phyloP scores from a whole-genome alignment of 1,140 invertebrate genomes.

The Linepithema humile region DNA sequence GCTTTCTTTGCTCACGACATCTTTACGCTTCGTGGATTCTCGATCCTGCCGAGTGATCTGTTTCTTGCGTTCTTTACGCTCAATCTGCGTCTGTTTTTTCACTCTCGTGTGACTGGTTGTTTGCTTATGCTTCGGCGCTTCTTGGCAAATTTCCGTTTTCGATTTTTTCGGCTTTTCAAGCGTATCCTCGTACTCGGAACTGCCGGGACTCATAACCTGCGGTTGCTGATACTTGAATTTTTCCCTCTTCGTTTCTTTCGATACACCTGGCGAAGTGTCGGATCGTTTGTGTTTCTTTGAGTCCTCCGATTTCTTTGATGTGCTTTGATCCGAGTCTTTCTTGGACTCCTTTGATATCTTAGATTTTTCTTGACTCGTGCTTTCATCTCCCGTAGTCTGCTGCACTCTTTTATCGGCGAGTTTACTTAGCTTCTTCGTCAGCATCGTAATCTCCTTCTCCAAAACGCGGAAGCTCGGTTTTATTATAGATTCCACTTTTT shows the following conservation, averaged over 20 bases:
- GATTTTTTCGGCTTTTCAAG: slow-evolving; percentile 63
- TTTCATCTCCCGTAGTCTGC: slow-evolving; percentile 54
- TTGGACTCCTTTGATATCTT: slow-evolving; percentile 32
- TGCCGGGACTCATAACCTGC: slow-evolving; percentile 74
- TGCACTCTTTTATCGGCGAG: slow-evolving; percentile 73
- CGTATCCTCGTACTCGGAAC: slow-evolving; percentile 78
- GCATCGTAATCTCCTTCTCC: slow-evolving; percentile 77
- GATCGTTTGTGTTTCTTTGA: slow-evolving; percentile 31
- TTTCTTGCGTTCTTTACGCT: slow-evolving; percentile 63
- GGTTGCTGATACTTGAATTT: slow-evolving; percentile 72
- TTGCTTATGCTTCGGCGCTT: slow-evolving; percentile 72
- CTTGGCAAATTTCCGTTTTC: slow-evolving; percentile 41
- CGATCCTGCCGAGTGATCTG: slow-evolving; percentile 34
- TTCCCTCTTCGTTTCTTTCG: slow-evolving; percentile 64
- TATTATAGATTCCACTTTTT: slow-evolving; percentile 55
- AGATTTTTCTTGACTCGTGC: slow-evolving; percentile 62
- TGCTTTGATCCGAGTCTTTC: slow-evolving; percentile 49
- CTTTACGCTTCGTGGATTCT: slow-evolving; percentile 59
- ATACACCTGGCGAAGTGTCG: slow-evolving; percentile 6
- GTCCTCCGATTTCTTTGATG: slow-evolving; percentile 56
- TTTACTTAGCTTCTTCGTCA: slow-evolving; percentile 77
- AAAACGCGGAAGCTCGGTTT: slow-evolving; percentile 81
- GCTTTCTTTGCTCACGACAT: slow-evolving; percentile 58
- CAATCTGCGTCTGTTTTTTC: slow-evolving; percentile 65
- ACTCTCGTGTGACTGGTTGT: slow-evolving; percentile 50